Conservation (phyloP, 2,888 invertebrate species). For the Elegia similella region DNA sequence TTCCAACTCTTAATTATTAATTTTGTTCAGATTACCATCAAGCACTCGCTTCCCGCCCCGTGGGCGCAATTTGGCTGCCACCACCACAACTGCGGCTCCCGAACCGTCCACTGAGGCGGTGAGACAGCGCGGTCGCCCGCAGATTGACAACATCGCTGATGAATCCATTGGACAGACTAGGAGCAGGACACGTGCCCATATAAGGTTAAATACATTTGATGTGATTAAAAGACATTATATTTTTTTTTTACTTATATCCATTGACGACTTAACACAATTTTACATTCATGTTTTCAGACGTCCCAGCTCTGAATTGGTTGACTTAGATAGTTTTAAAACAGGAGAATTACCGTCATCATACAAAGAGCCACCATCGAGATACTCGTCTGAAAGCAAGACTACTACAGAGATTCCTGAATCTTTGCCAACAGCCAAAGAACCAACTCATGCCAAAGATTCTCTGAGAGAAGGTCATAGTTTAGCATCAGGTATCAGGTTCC, state of each 20-base stretch:
- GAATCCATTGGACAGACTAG: constrained; percentile 74
- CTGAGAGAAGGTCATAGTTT: constrained; percentile 67
- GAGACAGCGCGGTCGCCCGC: constrained; percentile 62
- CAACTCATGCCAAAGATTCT: constrained; percentile 55
- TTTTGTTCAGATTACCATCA: constrained; percentile 83
- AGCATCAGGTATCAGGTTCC: constrained; percentile 57
- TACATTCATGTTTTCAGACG: constrained; percentile 68
- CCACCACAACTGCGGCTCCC: constrained; percentile 71
- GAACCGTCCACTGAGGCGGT: constrained; percentile 71
- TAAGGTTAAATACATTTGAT: constrained; percentile 58
- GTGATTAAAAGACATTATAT: not conserved
- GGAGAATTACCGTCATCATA: constrained; percentile 80
- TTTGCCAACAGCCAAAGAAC: constrained; percentile 45
- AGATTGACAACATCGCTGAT: constrained; percentile 70
- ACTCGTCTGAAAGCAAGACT: constrained; percentile 72
- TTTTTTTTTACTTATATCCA: not conserved
- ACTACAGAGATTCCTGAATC: constrained; percentile 82
- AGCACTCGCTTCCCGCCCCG: constrained; percentile 93
- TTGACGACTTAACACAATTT: not conserved
- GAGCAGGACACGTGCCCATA: constrained; percentile 82
- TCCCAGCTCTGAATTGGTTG: constrained; percentile 90
- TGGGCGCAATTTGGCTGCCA: constrained; percentile 72
- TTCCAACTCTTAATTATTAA: too few relatives aligned
- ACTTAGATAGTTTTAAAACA: constrained; percentile 91
- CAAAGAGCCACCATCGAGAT: constrained; percentile 69